Percentiles rank a stretch among this genome's conserved stretches.
Conservation (phyloP, 2,113 vertebrate species). For the Thunnus maccoyii region DNA sequence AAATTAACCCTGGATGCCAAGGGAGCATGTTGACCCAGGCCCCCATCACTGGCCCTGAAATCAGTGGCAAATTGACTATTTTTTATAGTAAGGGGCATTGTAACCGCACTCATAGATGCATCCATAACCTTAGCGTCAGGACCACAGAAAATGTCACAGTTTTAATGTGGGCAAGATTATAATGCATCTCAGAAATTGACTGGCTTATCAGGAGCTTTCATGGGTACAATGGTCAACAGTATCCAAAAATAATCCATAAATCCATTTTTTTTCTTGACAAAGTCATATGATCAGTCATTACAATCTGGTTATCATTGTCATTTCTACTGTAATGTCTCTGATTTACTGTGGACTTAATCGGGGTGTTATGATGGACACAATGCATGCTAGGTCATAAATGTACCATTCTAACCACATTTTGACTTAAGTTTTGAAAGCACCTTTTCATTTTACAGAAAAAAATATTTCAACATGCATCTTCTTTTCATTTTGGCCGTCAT, state of each 20-base stretch:
- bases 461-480: too few relatives aligned
- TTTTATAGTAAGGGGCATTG: constrained; percentile 21
- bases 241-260: too few relatives aligned
- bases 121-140: neutral
- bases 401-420: too few relatives aligned
- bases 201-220: too few relatives aligned
- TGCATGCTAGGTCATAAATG: neutral
- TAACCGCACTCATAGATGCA: constrained; percentile 7
- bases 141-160: neutral
- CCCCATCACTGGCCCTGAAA: constrained; percentile 14
- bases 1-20: constrained; percentile 43
- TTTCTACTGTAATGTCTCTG: neutral
- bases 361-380: neutral
- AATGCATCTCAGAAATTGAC: too few relatives aligned
- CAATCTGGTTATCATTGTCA: neutral
- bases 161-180: too few relatives aligned
- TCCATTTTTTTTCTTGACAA: neutral
- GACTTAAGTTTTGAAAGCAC: too few relatives aligned
- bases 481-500: too few relatives aligned
- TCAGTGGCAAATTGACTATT: constrained; percentile 38
- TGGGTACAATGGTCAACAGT: too few relatives aligned
- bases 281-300: neutral
- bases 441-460: too few relatives aligned
- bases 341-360: neutral
- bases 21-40: constrained; percentile 51